Evolutionary conservation across 1,140 invertebrate species (phyloP).

Genomic region (Drosophila bifasciata): DNA sequence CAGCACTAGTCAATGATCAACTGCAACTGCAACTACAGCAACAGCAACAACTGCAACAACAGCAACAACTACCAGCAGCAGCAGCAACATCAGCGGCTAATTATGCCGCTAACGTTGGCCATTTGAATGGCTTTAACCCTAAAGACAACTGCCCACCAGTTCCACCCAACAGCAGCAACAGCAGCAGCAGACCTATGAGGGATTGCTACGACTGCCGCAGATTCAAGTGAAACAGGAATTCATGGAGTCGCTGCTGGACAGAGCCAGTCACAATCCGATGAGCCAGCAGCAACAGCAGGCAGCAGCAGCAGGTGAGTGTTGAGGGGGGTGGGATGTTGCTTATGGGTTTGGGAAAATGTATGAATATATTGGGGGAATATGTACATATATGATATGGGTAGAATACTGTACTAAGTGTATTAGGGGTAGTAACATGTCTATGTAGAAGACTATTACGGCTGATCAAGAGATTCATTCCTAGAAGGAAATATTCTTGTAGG

Average conservation of each 20-base stretch:
- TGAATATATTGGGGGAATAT: not conserved
- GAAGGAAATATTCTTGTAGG: too few species aligned
- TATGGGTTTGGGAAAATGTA: not conserved
- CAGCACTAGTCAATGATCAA: slow-evolving; percentile 68
- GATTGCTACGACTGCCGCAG: slow-evolving; percentile 57
- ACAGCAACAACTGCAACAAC: not conserved
- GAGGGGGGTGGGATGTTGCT: too few species aligned
- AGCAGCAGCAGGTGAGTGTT: slow-evolving; percentile 29
- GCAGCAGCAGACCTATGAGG: slow-evolving; percentile 35
- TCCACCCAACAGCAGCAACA: slow-evolving; percentile 31
- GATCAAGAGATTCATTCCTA: too few species aligned
- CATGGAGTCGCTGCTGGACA: slow-evolving; percentile 55
- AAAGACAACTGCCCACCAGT: slow-evolving; percentile 65
- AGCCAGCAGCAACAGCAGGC: slow-evolving; percentile 26
- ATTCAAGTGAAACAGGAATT: slow-evolving; percentile 81
- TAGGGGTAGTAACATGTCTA: too few species aligned
- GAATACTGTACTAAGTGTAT: too few species aligned
- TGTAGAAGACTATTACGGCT: too few species aligned
- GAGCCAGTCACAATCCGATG: slow-evolving; percentile 17
- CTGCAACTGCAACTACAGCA: slow-evolving; percentile 41
- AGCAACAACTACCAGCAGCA: slow-evolving; percentile 20
- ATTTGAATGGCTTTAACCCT: slow-evolving; percentile 80
- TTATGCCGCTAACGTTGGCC: slow-evolving; percentile 74
- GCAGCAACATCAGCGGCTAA: slow-evolving; percentile 60
- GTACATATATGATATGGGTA: not conserved